Evolutionary conservation across 2,113 vertebrate genomes (phyloP), one percentile per base, ranked within the genome.

Genomic region (Semicossyphus pulcher): DNA sequence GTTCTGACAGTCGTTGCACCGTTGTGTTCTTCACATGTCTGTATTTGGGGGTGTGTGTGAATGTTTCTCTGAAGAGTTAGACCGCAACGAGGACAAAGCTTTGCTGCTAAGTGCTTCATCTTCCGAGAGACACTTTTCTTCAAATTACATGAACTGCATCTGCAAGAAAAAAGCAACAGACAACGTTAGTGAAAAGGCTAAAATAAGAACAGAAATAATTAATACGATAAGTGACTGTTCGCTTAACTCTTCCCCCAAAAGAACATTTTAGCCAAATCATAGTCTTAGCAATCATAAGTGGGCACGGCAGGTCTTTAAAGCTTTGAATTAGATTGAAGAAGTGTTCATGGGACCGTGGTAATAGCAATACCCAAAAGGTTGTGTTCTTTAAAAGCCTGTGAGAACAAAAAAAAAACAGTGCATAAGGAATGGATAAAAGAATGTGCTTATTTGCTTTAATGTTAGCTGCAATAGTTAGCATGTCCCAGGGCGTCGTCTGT

Each of bases 81-180:
- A 94, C 94, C 91, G 94, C 94, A 92, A 93, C 93, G 93, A 92
- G 75, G 83, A 94, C 94, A 92, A 92, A 93, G 94, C 94, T 94
- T 95, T 88, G 92, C 94, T 92, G 93, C 89, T 92, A 92, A 94
- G 94, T 94, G 94, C 88, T 92, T 90, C 90, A 85, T 93, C 93
- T 93, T 93, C 93, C 88, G 88, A 95, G 90, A 92, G 25, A 77
- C 91, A 93, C 92, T 76, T 84, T 90, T 93, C 91, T 93, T 94
- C 94, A 94, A 85, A 92, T 96, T 96, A 99, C 97, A 99, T 99
- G 92, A 99, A 99, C 91, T 99, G 97, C 94, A 99, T 98, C 97
- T 99, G 94, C 28, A 85, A 84, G 70, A 75, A 9, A 75, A 9
- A 63, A 52, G 15, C 15, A 60, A 85, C 42, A 76, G 15, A 36